These are phyloP conservation scores for Lymantria monacha DNA, from an alignment of 2,888 invertebrate species.

Conservation along the genomic window DNA sequence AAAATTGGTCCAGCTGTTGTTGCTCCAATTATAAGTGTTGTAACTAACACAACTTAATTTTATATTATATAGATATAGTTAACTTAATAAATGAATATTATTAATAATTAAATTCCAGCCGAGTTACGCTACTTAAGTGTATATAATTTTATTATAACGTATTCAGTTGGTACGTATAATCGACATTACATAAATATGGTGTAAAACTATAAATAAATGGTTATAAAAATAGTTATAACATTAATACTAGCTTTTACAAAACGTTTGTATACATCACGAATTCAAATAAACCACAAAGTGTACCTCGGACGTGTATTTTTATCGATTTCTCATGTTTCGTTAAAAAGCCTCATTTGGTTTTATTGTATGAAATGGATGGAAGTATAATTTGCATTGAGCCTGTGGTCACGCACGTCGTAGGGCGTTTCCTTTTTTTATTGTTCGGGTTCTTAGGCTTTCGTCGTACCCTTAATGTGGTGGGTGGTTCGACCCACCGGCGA, in stretches of 20 bases:
- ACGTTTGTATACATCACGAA: conserved; percentile 25
- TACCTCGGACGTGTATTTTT: conserved; percentile 52
- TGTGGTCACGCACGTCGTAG: conserved; percentile 72
- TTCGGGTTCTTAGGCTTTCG: conserved; percentile 60
- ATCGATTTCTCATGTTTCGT: conserved; percentile 77
- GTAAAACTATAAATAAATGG: background rate
- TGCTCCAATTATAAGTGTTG: too few species aligned
- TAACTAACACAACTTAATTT: too few species aligned
- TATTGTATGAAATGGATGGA: conserved; percentile 78
- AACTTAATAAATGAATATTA: too few species aligned
- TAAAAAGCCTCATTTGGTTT: conserved; percentile 80
- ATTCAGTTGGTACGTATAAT: too few species aligned
- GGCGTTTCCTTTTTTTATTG: conserved; percentile 69
- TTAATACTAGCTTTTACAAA: conserved; percentile 21
- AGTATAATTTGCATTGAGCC: conserved; percentile 78
- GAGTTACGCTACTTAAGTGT: too few species aligned
- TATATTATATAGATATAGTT: too few species aligned
- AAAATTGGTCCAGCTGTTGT: too few species aligned
- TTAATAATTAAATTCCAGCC: too few species aligned
- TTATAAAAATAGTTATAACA: background rate
- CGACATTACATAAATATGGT: too few species aligned
- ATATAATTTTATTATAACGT: too few species aligned
- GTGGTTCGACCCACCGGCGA: conserved; percentile 42
- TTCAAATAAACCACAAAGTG: conserved; percentile 21
- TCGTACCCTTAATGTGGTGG: conserved; percentile 58